Evolutionary conservation across 2,888 invertebrate genomes (phyloP).

Genomic region (Drosophila paracracens): DNA sequence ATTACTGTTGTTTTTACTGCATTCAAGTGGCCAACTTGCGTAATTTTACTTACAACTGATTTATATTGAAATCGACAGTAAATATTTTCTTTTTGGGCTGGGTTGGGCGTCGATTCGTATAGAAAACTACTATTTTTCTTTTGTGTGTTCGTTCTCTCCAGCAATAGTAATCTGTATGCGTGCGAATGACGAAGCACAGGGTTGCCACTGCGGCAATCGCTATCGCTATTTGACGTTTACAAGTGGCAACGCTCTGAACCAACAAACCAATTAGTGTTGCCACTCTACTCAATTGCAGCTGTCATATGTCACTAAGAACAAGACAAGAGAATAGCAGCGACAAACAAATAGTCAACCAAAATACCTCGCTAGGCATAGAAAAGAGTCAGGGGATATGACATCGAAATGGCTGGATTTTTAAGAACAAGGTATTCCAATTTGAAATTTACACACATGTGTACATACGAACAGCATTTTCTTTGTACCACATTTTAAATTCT

Average conservation of each 20-base stretch:
- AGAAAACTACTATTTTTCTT: slow-evolving; percentile 75
- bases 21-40: slow-evolving; percentile 18
- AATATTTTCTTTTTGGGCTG: slow-evolving; percentile 74
- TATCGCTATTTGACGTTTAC: slow-evolving; percentile 54
- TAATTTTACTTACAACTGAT: slow-evolving; percentile 66
- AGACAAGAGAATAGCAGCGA: slow-evolving; percentile 43
- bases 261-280: slow-evolving; percentile 22
- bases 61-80: slow-evolving; percentile 48
- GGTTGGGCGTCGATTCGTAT: slow-evolving; percentile 77
- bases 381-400: slow-evolving; percentile 29
- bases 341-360: slow-evolving; percentile 45
- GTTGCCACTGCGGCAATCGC: slow-evolving; percentile 56
- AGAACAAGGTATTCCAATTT: slow-evolving; percentile 71
- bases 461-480: slow-evolving; percentile 18
- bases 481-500: slow-evolving; percentile 6
- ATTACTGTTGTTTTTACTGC: slow-evolving; percentile 26
- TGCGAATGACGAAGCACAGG: slow-evolving; percentile 72
- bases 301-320: slow-evolving; percentile 43
- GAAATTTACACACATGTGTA: slow-evolving; percentile 8
- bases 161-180: slow-evolving; percentile 68
- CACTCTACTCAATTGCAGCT: slow-evolving; percentile 36
- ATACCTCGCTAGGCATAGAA: slow-evolving; percentile 3
- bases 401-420: slow-evolving; percentile 77
- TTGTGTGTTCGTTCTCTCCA: slow-evolving; percentile 71
- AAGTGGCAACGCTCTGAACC: slow-evolving; percentile 44